Percentiles rank a stretch among this genome's conserved stretches.
Conservation (phyloP, 2,888 invertebrate species). For the Pediacus dermestoides region DNA sequence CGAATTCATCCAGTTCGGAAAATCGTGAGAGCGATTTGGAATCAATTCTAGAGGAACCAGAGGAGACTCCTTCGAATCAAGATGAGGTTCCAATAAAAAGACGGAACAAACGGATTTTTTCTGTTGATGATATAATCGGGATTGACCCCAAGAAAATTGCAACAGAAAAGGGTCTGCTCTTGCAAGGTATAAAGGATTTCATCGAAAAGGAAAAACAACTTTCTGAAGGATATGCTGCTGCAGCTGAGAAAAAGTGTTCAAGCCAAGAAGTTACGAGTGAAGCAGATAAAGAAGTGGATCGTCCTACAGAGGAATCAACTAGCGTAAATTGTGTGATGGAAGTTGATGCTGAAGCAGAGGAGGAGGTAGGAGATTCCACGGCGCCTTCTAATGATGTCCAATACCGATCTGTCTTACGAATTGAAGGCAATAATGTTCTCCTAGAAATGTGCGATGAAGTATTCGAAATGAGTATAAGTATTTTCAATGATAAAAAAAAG, state of each 20-base stretch:
- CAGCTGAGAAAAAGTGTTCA: too few relatives aligned
- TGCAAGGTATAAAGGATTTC: too few relatives aligned
- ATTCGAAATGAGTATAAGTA: slow-evolving; percentile 36
- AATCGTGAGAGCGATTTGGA: slow-evolving; percentile 4
- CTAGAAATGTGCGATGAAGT: slow-evolving; percentile 38
- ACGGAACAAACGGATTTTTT: slow-evolving; percentile 35
- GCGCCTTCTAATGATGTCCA: slow-evolving; percentile 21
- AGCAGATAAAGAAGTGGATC: too few relatives aligned
- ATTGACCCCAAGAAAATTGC: too few relatives aligned
- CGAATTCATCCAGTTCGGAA: too few relatives aligned
- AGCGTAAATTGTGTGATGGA: background rate
- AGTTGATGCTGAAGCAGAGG: background rate
- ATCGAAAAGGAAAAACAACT: too few relatives aligned
- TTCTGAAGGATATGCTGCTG: too few relatives aligned
- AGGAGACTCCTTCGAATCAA: slow-evolving; percentile 10
- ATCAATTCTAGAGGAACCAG: slow-evolving; percentile 12
- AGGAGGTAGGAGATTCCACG: background rate
- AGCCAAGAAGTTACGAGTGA: too few relatives aligned
- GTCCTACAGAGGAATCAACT: background rate
- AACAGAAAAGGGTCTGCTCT: too few relatives aligned
- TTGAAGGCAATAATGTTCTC: slow-evolving; percentile 34
- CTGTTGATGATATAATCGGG: slow-evolving; percentile 41
- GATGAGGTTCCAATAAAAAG: background rate
- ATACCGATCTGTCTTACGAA: slow-evolving; percentile 29
- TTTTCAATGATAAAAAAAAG: slow-evolving; percentile 35